phyloP scores from a whole-genome alignment of 37 sponge, comb jelly and placozoan species.

The Hormiphora californensis region DNA sequence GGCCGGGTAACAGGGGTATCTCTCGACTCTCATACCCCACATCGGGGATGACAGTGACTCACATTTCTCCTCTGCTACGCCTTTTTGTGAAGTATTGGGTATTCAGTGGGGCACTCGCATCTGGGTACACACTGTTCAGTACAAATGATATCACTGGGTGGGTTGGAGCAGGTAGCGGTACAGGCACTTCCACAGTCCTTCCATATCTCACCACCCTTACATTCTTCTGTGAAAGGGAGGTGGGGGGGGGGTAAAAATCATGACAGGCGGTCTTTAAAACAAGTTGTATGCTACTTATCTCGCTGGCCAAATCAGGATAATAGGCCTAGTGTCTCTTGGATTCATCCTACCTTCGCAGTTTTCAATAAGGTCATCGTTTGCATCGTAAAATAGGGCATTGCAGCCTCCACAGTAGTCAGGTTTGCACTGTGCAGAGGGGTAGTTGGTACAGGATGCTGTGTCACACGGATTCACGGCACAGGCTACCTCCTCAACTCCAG shows the following conservation, averaged over 20 bases:
- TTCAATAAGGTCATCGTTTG: neutral
- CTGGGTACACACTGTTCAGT: conserved; percentile 18
- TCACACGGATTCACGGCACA: neutral
- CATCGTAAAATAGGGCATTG: conserved; percentile 2
- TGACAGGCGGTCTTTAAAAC: no score
- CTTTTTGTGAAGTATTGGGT: no score
- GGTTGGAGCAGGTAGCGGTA: neutral
- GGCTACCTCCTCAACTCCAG: neutral
- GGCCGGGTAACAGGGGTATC: no score
- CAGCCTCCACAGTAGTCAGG: conserved; percentile 40
- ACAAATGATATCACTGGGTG: no score
- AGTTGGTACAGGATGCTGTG: neutral
- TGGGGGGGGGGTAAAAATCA: no score
- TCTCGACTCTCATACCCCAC: no score
- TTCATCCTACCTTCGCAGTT: conserved; percentile 23
- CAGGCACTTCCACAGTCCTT: conserved; percentile 12
- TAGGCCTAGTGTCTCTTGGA: no score
- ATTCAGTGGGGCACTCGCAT: neutral
- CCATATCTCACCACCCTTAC: neutral
- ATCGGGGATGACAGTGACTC: no score
- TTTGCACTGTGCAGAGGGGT: neutral
- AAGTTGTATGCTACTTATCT: no score
- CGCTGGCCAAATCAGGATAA: no score
- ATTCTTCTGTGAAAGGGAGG: neutral
- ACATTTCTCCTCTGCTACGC: no score